Base-by-base conservation (phyloP, 30 jellyfish, hydroid and myxozoan genomes). In the Chrysaora quinquecirrha region DNA sequence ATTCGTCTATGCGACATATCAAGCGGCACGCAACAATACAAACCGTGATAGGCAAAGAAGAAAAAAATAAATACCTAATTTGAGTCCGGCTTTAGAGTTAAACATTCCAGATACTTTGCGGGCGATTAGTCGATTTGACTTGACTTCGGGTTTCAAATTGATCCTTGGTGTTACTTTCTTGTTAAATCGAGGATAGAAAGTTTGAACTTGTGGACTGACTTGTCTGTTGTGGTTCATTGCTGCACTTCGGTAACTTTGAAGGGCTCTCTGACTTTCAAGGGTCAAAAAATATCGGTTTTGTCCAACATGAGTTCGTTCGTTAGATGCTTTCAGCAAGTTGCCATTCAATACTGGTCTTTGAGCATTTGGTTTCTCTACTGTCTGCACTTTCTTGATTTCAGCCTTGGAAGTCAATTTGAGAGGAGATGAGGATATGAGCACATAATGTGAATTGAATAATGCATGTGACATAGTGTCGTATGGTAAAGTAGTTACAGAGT, bases 161-260 rank as follows among this genome's bases (percentile, higher is more conserved):
- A 43, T 43, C 58, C 16, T 43, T 16, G 58, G 58, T 43, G 16
- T 16, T 6, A 43, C 16, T 20, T 52, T 52, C 25, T 52, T 52
- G 6, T 9, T 52, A 20, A 10, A 52, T 20, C 29, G 12, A 4
- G 68, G 68, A 52, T 52, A 52, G 7, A 16, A 20, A 20, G 24
- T 52, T 19, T 52, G 68, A 4, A 4, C 27, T 20, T 52, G 68
- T 20, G 12, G 68, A 7, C 68, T 20, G 25, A 2, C 4, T 25
- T 20, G 68, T 19, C 68, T 9, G 3, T 25, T 19, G 68, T 7
- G 68, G 25, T 9, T 20, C 19, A 52, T 20, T 10, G 68, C 68
- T 19, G 68, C 68, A 52, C 27, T 52, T 16, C 68, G 68, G 68
- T 52, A 52, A 19, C 19, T 52, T 19, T 52, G 68, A 52, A 52